Evolutionary conservation across 2,797 vertebrate genomes (phyloP).

Genomic region (Eremophila alpestris): DNA sequence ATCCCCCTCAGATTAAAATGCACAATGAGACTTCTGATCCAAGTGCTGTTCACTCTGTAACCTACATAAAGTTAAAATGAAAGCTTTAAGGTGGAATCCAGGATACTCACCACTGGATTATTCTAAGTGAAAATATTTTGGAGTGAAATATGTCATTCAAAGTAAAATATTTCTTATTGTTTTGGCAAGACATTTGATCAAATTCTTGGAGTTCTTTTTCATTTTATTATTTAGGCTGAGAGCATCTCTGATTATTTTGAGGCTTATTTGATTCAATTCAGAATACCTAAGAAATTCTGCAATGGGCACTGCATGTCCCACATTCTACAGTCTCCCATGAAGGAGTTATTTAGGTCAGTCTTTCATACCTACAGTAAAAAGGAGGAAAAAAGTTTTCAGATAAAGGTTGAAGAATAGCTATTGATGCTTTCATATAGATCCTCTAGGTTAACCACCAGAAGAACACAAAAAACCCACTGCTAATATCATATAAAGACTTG

Average conservation of each 20-base stretch:
- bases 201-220: neutral
- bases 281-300: neutral
- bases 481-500: neutral
- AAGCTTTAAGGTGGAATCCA: slow-evolving; percentile 40
- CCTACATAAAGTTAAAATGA: slow-evolving; percentile 21
- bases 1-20: slow-evolving; percentile 23
- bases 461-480: neutral
- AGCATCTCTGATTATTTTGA: neutral
- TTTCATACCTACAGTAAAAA: slow-evolving; percentile 26
- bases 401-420: slow-evolving; percentile 4
- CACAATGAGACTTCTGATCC: slow-evolving; percentile 43
- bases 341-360: slow-evolving; percentile 52
- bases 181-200: neutral
- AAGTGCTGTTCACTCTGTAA: slow-evolving; percentile 10
- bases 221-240: neutral
- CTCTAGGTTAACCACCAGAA: neutral
- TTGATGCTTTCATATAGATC: neutral
- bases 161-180: neutral
- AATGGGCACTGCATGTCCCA: neutral
- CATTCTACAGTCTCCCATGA: slow-evolving; percentile 15
- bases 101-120: neutral
- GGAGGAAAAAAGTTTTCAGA: neutral
- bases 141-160: neutral
- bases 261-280: neutral
- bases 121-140: neutral